Evolutionary conservation across 2,113 vertebrate genomes (phyloP).

Genomic region (Anolis carolinensis): DNA sequence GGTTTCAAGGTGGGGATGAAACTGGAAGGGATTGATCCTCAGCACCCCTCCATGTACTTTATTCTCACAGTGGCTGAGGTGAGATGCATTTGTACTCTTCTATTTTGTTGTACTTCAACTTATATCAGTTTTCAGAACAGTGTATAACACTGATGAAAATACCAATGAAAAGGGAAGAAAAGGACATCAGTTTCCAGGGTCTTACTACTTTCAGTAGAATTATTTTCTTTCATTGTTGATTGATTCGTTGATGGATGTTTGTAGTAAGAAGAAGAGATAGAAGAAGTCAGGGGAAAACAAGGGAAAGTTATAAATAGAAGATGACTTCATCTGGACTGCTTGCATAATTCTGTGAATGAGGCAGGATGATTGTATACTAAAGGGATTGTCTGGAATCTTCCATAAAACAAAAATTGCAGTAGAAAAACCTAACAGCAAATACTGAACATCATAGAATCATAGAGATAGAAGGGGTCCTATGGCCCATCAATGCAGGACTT

Average conservation of each 20-base stretch:
- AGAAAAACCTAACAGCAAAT: neutral
- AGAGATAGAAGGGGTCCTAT: too few species aligned
- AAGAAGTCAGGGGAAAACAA: too few species aligned
- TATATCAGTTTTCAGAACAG: neutral
- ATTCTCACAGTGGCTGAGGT: conserved; percentile 97
- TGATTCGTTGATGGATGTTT: too few species aligned
- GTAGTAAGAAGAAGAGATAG: too few species aligned
- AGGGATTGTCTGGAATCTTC: too few species aligned
- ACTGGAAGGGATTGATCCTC: conserved; percentile 94
- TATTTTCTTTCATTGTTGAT: too few species aligned
- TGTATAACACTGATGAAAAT: neutral
- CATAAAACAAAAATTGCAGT: neutral
- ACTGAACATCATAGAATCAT: neutral
- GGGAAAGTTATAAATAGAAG: too few species aligned
- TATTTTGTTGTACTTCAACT: neutral
- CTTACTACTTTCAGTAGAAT: too few species aligned
- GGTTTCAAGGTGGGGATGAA: conserved; percentile 97
- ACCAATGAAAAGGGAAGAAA: neutral
- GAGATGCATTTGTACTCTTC: conserved; percentile 9
- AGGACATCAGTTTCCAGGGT: neutral
- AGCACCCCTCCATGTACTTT: conserved; percentile 98
- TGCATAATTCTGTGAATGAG: too few species aligned
- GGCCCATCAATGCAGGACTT: too few species aligned
- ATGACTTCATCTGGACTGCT: too few species aligned
- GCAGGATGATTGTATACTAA: too few species aligned